phyloP scores from a whole-genome alignment of 2,113 vertebrate species.

The Ophiodon elongatus region DNA sequence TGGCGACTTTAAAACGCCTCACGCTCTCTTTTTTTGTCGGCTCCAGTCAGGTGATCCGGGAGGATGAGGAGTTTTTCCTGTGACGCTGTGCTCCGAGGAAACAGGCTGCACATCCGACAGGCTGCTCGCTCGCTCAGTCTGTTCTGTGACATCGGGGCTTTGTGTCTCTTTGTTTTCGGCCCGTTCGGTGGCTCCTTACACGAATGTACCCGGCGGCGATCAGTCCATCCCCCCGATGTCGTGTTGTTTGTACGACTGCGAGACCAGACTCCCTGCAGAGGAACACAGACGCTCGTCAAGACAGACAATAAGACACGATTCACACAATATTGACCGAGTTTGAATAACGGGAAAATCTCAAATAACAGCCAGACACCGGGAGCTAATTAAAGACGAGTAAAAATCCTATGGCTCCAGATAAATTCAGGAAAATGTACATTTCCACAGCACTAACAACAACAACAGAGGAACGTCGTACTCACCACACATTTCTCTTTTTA shows the following conservation, averaged over 20 bases:
- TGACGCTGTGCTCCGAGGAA: conserved; percentile 33
- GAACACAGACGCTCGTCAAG: conserved; percentile 8
- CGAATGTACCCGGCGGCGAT: conserved; percentile 30
- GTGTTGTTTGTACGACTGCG: conserved; percentile 83
- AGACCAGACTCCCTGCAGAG: conserved; percentile 76
- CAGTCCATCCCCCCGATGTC: conserved; percentile 85
- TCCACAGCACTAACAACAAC: too few species aligned
- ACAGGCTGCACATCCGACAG: conserved; percentile 19
- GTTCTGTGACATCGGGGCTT: conserved; percentile 26
- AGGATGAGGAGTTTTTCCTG: conserved; percentile 21
- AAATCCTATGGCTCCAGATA: background rate
- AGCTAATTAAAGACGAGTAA: background rate
- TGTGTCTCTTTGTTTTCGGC: conserved; percentile 35
- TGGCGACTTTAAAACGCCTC: background rate
- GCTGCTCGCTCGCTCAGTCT: conserved; percentile 45
- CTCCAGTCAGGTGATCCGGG: background rate
- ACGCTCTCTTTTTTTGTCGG: background rate
- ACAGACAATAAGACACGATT: background rate
- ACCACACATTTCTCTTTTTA: background rate
- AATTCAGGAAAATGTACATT: background rate
- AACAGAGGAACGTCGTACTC: background rate
- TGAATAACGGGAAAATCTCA: background rate
- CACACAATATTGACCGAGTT: background rate
- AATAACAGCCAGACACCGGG: background rate
- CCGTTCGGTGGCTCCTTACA: conserved; percentile 29